phyloP scores from a whole-genome alignment of 1,140 invertebrate species.

The Hyles euphorbiae region DNA sequence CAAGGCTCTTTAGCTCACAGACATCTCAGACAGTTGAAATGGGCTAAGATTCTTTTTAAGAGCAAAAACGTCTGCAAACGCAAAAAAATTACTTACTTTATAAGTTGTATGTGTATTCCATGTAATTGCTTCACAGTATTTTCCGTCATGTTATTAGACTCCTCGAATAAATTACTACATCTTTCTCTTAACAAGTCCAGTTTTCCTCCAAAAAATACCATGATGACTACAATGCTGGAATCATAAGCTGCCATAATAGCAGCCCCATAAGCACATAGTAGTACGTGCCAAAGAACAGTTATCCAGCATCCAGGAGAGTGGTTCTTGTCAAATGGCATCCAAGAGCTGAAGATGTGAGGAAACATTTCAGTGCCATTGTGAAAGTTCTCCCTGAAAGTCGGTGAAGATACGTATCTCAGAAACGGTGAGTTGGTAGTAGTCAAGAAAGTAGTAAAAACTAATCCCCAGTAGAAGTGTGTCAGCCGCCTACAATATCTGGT shows the following conservation, averaged over 20 bases:
- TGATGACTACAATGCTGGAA: constrained; percentile 40
- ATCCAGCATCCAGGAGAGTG: constrained; percentile 47
- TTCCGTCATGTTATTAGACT: constrained; percentile 21
- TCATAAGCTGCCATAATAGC: constrained; percentile 50
- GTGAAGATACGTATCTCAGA: constrained; percentile 39
- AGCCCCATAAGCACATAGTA: constrained; percentile 41
- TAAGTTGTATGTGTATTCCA: constrained; percentile 35
- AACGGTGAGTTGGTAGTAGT: constrained; percentile 37
- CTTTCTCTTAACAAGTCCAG: constrained; percentile 49
- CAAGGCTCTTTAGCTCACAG: no score
- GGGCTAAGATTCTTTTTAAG: no score
- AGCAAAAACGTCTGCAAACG: no score
- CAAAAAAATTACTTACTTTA: constrained; percentile 37
- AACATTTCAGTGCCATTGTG: constrained; percentile 50
- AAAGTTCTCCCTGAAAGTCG: constrained; percentile 36
- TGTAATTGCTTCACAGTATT: constrained; percentile 38
- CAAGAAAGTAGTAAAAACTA: constrained; percentile 44
- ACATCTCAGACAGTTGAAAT: no score
- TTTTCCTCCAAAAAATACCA: constrained; percentile 61
- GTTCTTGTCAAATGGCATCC: constrained; percentile 56
- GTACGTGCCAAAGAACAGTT: constrained; percentile 42
- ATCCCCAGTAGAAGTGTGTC: constrained; percentile 47
- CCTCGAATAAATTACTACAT: constrained; percentile 45
- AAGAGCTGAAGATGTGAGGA: constrained; percentile 59
- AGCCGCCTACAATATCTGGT: constrained; percentile 51